Conservation (phyloP, 2,797 vertebrate species). For the Chiropotes sagulatus region DNA sequence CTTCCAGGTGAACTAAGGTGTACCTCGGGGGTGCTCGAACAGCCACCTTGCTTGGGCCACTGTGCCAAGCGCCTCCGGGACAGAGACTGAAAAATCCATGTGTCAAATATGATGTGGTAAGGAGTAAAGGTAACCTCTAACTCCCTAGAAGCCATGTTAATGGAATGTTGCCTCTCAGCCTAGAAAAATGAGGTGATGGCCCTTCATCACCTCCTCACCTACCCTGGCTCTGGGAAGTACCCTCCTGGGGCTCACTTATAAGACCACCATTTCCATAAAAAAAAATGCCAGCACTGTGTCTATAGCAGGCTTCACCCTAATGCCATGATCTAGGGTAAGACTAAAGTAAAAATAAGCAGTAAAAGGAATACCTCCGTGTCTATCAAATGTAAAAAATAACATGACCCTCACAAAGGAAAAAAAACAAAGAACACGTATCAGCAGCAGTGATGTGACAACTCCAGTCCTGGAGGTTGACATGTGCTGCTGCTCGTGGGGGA, state of each 20-base stretch:
- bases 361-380: neutral
- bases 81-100: neutral
- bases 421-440: neutral
- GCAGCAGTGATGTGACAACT: neutral
- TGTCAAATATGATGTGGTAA: neutral
- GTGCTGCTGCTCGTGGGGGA: rapidly evolving
- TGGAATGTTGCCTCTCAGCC: neutral
- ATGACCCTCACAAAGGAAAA: neutral
- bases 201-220: neutral
- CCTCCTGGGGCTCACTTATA: neutral
- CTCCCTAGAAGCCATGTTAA: neutral
- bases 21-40: neutral
- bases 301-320: neutral
- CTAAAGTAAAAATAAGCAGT: neutral
- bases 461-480: neutral
- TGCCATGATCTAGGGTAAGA: neutral
- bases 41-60: neutral
- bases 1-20: neutral
- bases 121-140: neutral
- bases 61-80: neutral
- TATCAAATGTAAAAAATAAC: neutral
- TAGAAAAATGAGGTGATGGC: neutral
- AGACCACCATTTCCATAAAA: neutral
- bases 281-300: neutral
- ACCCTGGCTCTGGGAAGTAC: neutral